Evolutionary conservation across 1,140 invertebrate species (phyloP).

Genomic region (Apis mellifera): Amel_HAv3.1 CM009932.2:15321001-15321500

Average conservation of each 20-base stretch:
- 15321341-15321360: slow-evolving; percentile 15
- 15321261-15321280: slow-evolving; percentile 16
- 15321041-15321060: background rate
- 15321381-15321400: too few species aligned
- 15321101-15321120: slow-evolving; percentile 32
- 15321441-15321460: background rate
- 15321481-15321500: background rate
- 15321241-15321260: slow-evolving; percentile 46
- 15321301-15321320: slow-evolving; percentile 10
- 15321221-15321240: slow-evolving; percentile 30
- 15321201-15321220: slow-evolving; percentile 45
- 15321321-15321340: background rate
- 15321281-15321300: too few species aligned
- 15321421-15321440: background rate
- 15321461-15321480: slow-evolving; percentile 15
- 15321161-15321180: slow-evolving; percentile 39
- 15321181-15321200: slow-evolving; percentile 11
- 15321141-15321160: slow-evolving; percentile 47
- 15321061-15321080: too few species aligned
- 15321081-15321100: background rate
- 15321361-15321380: background rate
- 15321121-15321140: slow-evolving; percentile 27
- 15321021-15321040: slow-evolving; percentile 32
- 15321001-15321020: slow-evolving; percentile 29
- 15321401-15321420: background rate